Evolutionary conservation across 2,888 invertebrate species (phyloP).

Genomic region (Brachyopa scutellaris): DNA sequence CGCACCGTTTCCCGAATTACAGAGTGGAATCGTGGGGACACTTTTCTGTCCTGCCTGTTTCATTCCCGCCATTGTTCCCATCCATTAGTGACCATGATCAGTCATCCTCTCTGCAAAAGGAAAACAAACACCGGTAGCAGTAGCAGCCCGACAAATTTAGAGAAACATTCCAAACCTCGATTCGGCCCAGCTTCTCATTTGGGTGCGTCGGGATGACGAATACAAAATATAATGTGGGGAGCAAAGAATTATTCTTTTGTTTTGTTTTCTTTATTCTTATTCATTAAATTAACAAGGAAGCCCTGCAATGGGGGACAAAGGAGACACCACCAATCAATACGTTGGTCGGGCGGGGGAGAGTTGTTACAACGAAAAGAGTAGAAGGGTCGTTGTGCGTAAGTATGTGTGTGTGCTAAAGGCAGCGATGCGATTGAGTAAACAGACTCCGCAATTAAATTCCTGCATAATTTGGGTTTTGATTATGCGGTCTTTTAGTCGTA

Average conservation of each 20-base stretch:
- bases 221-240: conserved; percentile 12
- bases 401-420: background rate
- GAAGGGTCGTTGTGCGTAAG: background rate
- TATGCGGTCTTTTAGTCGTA: conserved; percentile 27
- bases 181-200: background rate
- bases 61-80: conserved; percentile 1
- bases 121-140: background rate
- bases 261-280: conserved; percentile 36
- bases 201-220: background rate
- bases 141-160: conserved; percentile 1
- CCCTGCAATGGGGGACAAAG: conserved; percentile 34
- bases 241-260: conserved; percentile 28
- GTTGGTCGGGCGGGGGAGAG: background rate
- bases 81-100: conserved; percentile 3
- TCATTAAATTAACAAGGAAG: conserved; percentile 55
- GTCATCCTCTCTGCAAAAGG: background rate
- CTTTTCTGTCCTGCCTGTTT: background rate
- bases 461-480: conserved; percentile 57
- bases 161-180: background rate
- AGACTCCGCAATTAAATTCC: conserved; percentile 54
- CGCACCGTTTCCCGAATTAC: no score
- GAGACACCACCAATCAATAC: conserved; percentile 57
- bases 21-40: no score
- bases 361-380: conserved; percentile 21
- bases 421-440: conserved; percentile 53